phyloP scores from a whole-genome alignment of 2,797 vertebrate genomes.

The Discoglossus pictus region DNA sequence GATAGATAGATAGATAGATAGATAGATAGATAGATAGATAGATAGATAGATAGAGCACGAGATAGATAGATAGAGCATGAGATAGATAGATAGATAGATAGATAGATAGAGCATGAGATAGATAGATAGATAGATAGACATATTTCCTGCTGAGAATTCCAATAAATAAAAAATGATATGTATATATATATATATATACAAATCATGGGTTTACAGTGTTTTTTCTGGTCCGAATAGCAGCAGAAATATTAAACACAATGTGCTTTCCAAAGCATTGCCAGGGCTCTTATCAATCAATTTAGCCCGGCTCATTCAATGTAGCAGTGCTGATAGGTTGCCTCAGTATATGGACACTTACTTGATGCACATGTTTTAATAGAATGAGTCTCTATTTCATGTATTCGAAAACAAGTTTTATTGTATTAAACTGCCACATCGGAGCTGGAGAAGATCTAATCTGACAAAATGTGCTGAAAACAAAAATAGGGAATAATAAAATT shows the following conservation, averaged over 20 bases:
- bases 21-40: too few species aligned
- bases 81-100: too few species aligned
- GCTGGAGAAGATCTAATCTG: background rate
- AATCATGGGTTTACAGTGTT: too few species aligned
- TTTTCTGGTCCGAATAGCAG: too few species aligned
- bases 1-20: too few species aligned
- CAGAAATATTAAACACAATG: background rate
- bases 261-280: background rate
- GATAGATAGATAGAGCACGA: too few species aligned
- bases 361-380: constrained; percentile 8
- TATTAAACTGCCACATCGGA: constrained; percentile 17
- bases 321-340: background rate
- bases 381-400: constrained; percentile 13
- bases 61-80: too few species aligned
- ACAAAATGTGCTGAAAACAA: background rate
- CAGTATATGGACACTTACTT: background rate
- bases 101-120: too few species aligned
- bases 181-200: too few species aligned
- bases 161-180: too few species aligned
- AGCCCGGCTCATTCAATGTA: constrained; percentile 5
- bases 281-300: background rate
- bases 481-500: background rate
- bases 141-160: too few species aligned
- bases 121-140: too few species aligned
- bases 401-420: background rate